Base-by-base conservation (phyloP, 2,797 vertebrate genomes). In the Falco naumanni region DNA sequence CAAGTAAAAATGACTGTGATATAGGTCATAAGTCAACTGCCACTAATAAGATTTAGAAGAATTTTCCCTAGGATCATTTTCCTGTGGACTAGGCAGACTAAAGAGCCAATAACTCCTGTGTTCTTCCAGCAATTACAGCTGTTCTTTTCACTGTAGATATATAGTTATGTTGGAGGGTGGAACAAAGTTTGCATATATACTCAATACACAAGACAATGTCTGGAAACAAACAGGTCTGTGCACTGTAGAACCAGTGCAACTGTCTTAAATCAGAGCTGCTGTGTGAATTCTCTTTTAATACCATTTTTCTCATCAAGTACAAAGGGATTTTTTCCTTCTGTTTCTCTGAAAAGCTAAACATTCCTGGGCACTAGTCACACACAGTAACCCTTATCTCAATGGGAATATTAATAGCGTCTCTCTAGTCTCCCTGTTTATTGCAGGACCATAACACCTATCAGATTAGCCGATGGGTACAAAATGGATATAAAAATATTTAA, bases 1-100 rank as follows among this genome's bases (percentile, higher is more conserved):
- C 75, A 84, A 91, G 69, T 92, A 92, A 97, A 95, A 96, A 93
- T 96, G 94, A 81, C 90, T 87, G 69, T 81, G 87, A 93, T 94
- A 89, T 17, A 92, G 87, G 84, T 93, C 72, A 76, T 95, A 95
- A 95, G 92, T 95, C 94, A 93, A 94, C 50, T 91, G 87, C 69
- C 60, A 86, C 95, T 97, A 94, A 96, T 84, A 95, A 93, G 72
- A 82, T 71, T 97, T 78, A 88, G 87, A 94, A 78, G 86, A 95
- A 88, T 94, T 93, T 96, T 92, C 76, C 37, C 72, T 39, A 17
- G 74, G 84, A 94, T 89, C 83, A 89, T 95, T 97, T 96, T 96
- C 92, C 59, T 95, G 69, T 88, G 95, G 93, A 88, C 89, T 69
- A 89, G 51, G 61, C 79, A 81, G 79, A 31, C 76, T 94, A 92